phyloP scores from a whole-genome alignment of 2,797 vertebrate species.

The Euthynnus affinis region DNA sequence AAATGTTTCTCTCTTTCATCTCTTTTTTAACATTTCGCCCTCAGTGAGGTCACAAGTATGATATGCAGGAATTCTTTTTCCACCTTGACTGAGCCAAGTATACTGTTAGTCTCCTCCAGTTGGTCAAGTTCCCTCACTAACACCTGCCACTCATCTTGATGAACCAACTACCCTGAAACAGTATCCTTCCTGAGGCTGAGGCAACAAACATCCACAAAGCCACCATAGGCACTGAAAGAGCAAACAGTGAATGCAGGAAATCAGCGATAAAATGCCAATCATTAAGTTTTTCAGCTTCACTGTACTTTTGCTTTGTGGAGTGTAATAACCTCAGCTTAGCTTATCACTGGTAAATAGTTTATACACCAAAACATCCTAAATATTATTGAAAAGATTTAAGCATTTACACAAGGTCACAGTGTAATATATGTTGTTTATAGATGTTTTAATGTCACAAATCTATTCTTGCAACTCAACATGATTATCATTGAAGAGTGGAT shows the following conservation, averaged over 20 bases:
- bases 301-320: conserved; percentile 40
- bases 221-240: conserved; percentile 17
- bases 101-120: conserved; percentile 1
- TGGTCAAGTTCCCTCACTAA: conserved; percentile 16
- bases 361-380: conserved; percentile 26
- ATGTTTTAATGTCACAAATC: conserved; percentile 10
- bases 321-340: conserved; percentile 33
- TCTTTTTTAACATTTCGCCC: background rate
- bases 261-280: conserved; percentile 62
- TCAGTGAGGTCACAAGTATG: background rate
- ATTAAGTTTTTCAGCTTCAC: conserved; percentile 52
- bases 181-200: conserved; percentile 23
- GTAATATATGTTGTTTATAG: background rate
- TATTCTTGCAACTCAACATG: background rate
- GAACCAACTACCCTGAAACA: conserved; percentile 53
- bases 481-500: background rate
- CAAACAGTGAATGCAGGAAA: conserved; percentile 56
- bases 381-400: conserved; percentile 19
- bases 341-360: conserved; percentile 32
- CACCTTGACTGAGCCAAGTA: background rate
- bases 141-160: conserved; percentile 59
- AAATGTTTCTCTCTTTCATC: background rate
- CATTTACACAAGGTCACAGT: background rate
- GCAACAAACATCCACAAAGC: conserved; percentile 34
- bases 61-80: conserved; percentile 6